Evolutionary conservation across 2,888 invertebrate genomes (phyloP), one percentile per base, ranked within the genome.

Genomic region (Cataglyphis cursor): DNA sequence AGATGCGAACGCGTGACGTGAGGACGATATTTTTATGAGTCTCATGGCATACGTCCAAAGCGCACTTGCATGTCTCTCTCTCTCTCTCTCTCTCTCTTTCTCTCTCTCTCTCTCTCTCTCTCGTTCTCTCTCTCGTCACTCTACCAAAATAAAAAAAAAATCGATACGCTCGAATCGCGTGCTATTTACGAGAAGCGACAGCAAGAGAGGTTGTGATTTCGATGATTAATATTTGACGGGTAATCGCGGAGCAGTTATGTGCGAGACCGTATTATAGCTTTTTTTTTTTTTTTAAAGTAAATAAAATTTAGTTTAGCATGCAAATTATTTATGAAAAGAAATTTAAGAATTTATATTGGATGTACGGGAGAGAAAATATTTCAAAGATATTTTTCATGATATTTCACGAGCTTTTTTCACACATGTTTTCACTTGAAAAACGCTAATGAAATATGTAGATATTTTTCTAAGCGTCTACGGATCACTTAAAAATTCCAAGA

Each of bases 11-110:
- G 66, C 75, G 84, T 90, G 89, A 89, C 87, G 90, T 81, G 83
- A 73, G 61, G 75, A 85, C 84, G 89, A 89, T 89, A 89, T 89
- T 89, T 89, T 89, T 90, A 88, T 89, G 87, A 85, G 83, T 87
- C 76, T 87, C 28, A 73, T 89, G 89, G 90, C 89, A 88, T 75
- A 78, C 84, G 70, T 90, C 89, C 89, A 89, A 89, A 73, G 61
- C 59, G 78, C 24, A 70, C 72, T 78, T 78, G 70, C 57, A 78
- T 8, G 68, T n/a, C 21, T 59, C 57, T 68, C 70, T 12, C 44
- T 66, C 66, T 65, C 78, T 24, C 3, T 54, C 9, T 21, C 54
- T 10, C 21, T 51, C 51, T n/a, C 51, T 51, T n/a, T 51, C 51
- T 54, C n/a, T 21, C 57, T 59, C 15, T 24, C 24, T 59, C 59